Evolutionary conservation across 2,797 vertebrate genomes (phyloP), one percentile per base, ranked within the genome.

Genomic region (Tapirus indicus): DNA sequence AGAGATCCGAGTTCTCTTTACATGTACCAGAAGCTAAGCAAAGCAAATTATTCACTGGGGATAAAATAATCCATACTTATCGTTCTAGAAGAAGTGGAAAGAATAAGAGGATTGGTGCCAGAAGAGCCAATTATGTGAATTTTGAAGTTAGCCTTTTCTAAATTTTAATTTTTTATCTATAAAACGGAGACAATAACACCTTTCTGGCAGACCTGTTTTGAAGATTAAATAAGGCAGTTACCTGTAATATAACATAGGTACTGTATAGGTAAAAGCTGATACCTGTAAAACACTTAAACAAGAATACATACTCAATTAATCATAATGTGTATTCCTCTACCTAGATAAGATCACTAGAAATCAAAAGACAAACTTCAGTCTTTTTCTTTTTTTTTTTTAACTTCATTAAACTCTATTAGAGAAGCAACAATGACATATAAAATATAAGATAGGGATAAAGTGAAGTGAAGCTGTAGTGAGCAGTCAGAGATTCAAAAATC

Each of bases 21-120:
- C 2, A 91, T 4, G 13, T 83, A 91, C 38, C 38, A 94, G 20
- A 92, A 32, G 44, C 29, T n/a, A 49, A 87, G 25, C n/a, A 88
- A 95, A 77, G 49, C 49, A 80, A 96, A 93, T 68, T 75, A 95
- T 47, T 98, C 82, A 94, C 23, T 82, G 29, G 32, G 47, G 23
- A 89, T 85, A 95, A 90, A 89, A 93, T 69, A 91, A 91, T 47
- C 7, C 8, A 68, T 64, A 77, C 6, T 77, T 94, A 87, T 35
- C 32, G 71, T 58, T 91, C 82, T 3, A 74, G 18, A 91, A 35
- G 23, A 93, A 91, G 14, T 21, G 23, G 20, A 86, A 94, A 96
- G 32, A 93, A 78, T 49, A 96, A 77, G 21, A 75, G 18, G 16
- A 82, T 7, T 95, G 44, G 44, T 92, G 64, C 38, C 35, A 49